Conservation (phyloP, 2,113 vertebrate genomes). For the Blennius ocellaris region DNA sequence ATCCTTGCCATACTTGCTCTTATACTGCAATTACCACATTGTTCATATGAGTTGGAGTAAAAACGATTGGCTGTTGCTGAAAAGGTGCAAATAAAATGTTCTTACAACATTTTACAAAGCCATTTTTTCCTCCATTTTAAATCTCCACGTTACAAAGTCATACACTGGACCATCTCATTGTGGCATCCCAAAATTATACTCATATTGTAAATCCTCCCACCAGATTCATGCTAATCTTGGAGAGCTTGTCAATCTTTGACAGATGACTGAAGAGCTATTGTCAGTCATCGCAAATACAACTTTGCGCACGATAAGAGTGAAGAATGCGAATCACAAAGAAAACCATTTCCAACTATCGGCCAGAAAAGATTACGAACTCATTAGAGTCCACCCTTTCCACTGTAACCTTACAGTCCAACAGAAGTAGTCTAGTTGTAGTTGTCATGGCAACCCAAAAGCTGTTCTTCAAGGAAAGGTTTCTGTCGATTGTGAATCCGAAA, state of each 20-base stretch:
- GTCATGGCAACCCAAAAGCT: conserved; percentile 30
- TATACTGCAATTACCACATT: too few relatives aligned
- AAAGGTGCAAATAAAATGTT: too few relatives aligned
- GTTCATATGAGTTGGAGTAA: too few relatives aligned
- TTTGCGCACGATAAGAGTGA: background rate
- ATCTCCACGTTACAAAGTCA: too few relatives aligned
- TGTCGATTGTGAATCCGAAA: conserved; percentile 67
- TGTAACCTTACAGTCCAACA: conserved; percentile 25
- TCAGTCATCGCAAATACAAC: background rate
- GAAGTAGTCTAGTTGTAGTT: conserved; percentile 7
- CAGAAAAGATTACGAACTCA: background rate
- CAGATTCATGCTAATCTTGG: background rate
- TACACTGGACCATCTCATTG: too few relatives aligned
- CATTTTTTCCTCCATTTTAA: too few relatives aligned
- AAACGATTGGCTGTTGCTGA: too few relatives aligned
- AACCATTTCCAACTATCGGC: background rate
- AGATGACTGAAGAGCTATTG: background rate
- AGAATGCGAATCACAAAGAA: background rate
- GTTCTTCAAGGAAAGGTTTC: conserved; percentile 30
- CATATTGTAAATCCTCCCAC: background rate
- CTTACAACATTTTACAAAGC: too few relatives aligned
- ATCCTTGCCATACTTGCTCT: too few relatives aligned
- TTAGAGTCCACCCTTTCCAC: conserved; percentile 14
- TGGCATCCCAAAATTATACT: too few relatives aligned
- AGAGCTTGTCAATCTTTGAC: background rate